Base-by-base conservation (phyloP, 2,797 vertebrate species). In the Halcyon chelicuti region DNA sequence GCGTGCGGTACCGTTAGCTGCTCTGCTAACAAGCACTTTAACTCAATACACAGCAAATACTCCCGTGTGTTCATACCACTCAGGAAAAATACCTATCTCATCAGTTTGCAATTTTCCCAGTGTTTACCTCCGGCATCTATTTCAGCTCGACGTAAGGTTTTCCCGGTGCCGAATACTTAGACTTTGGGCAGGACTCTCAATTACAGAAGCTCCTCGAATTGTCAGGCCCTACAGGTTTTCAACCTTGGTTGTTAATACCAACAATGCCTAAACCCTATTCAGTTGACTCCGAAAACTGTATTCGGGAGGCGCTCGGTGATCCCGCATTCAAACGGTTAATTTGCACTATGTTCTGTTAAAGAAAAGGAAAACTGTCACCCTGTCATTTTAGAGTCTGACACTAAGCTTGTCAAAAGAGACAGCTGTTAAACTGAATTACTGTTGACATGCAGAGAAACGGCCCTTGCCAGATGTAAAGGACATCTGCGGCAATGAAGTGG, bases 351-450 rank as follows among this genome's bases (percentile, higher is more conserved):
- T 96, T 98, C 93, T 97, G 92, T 96, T 98, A 91, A 97, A 97
- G 96, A 97, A 98, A 97, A 97, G 93, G 89, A 95, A 97, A 98
- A 98, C 97, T 98, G 97, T 98, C 98, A 98, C 97, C 97, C 97
- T 98, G 97, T 98, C 97, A 98, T 98, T 98, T 98, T 82, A 97
- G 97, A 98, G 95, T 97, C 97, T 98, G 98, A 98, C 98, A 98
- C 96, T 97, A 98, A 98, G 97, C 97, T 97, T 98, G 98, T 98
- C 98, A 98, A 98, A 98, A 98, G 97, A 98, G 98, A 98, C 98
- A 98, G 98, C 97, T 98, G 98, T 98, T 98, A 98, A 98, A 97
- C 97, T 98, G 98, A 98, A 98, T 98, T 98, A 98, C 97, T 98
- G 97, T 97, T 97, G 97, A 98, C 98, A 98, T 71, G 95, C 93